Evolutionary conservation across 2,888 invertebrate genomes (phyloP), one percentile per base, ranked within the genome.

Genomic region (Conchocele bisecta): DNA sequence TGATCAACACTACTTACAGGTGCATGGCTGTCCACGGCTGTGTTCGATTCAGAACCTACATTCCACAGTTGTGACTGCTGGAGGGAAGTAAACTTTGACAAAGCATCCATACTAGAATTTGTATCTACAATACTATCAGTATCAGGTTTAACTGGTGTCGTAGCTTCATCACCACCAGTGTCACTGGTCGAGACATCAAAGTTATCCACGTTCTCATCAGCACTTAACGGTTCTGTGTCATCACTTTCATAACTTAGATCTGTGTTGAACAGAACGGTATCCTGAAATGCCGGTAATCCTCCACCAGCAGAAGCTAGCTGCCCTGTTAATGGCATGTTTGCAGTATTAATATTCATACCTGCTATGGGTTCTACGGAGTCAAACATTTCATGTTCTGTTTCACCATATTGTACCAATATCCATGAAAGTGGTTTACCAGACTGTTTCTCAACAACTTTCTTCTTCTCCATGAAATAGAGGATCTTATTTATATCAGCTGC

Each of bases 401-500:
- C 39, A 33, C 9, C 15, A 11, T 35, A 31, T 31, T 26, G 26
- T 0, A 26, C 54, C 20, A 72, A 17, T 11, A 17, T 29, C 84
- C 84, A 84, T 7, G 53, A 68, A 2, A 74, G 71, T n/a, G 82
- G 76, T 20, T 65, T 56, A 1, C 61, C 65, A 24, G 61, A 20
- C 15, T 51, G 63, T 56, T 75, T 77, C 24, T n/a, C 26, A 9
- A 86, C 59, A 1, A 80, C 20, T 5, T 73, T 60, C 31, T 58
- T 66, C 29, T 71, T 59, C 26, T 76, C 26, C 78, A 88, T 68
- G 3, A 48, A 9, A 63, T 89, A 88, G 39, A 89, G 65, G n/a
- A 80, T 75, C 15, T 84, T 85, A 58, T 89, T 89, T 13, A 88
- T 81, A 5, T 84, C 83, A 44, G 69, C 66, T 20, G 83, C 77